phyloP scores from a whole-genome alignment of 2,113 vertebrate species.

The Grammomys dolichurus region DNA sequence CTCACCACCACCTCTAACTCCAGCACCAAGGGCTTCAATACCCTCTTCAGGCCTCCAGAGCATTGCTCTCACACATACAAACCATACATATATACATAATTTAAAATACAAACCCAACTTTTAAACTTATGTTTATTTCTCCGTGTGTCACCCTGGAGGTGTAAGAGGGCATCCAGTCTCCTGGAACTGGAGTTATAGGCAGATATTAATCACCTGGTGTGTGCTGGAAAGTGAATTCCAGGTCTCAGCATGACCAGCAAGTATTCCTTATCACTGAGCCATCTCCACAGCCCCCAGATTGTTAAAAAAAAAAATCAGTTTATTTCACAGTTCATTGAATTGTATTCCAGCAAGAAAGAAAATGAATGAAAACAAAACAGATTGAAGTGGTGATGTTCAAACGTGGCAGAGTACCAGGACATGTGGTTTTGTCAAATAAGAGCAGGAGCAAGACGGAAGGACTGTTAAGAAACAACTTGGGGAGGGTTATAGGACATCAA shows the following conservation, averaged over 20 bases:
- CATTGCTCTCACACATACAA: neutral
- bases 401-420: neutral
- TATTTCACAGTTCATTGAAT: neutral
- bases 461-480: neutral
- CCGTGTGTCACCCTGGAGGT: neutral
- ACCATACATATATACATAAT: neutral
- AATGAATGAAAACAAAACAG: neutral
- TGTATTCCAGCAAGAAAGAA: constrained; percentile 14
- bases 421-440: neutral
- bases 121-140: neutral
- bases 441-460: neutral
- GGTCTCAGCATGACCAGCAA: neutral
- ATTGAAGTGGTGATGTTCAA: neutral
- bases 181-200: neutral
- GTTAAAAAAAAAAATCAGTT: neutral
- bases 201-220: neutral
- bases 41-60: neutral
- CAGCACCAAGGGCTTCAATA: neutral
- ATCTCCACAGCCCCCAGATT: neutral
- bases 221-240: neutral
- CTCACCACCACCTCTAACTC: neutral
- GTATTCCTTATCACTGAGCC: neutral
- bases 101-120: neutral
- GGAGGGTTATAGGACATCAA: neutral
- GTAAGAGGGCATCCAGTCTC: neutral